Base-by-base conservation (phyloP, 2,113 vertebrate genomes). In the Eubucco bourcierii region DNA sequence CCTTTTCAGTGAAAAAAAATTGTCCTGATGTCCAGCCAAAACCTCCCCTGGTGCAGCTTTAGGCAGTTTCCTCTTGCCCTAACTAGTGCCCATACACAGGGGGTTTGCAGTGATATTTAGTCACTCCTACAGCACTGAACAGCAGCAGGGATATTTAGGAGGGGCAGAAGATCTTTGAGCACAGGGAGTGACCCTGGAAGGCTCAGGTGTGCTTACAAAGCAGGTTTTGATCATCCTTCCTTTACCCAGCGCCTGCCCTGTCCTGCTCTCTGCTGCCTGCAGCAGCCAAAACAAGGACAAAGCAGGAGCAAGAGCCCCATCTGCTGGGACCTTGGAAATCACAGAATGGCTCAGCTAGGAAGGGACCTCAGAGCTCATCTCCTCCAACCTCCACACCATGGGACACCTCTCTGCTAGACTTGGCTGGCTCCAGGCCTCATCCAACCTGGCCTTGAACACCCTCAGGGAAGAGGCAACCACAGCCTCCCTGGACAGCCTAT, bases 261-360 rank as follows among this genome's bases (percentile, higher is more conserved):
- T 4, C 50, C 17, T 9, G 31, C 10, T 29, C 50, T 41, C 31
- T 12, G 3, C 63, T 2, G 19, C 44, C 68, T 4, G 44, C 25
- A 15, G 68, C 44, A 8, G 24, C 15, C 0, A 1, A 6, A 15
- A 7, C 0, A 1, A 1, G 1, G 29, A 25, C 15, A 60, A 87
- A 65, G 2, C 29, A 17, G 75, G 81, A 87, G 2, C 17, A 71
- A 60, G 53, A 90, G 81, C 94, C 67, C 95, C 95, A 96, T 84
- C 95, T 95, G 18, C 53, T 0, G 91, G 87, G 7, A 9, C 3
- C 3, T 14, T 28, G 66, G 74, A 58, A 70, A 52, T 52, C 50
- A 52, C 50, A 24, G 23, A 52, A 52, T 25, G 50, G 50, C 23
- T 52, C 50, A 52, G 50, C 23, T 24, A 25, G 50, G 23, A 52